phyloP scores from a whole-genome alignment of 2,797 vertebrate species.

The Brachyalestes nurse region DNA sequence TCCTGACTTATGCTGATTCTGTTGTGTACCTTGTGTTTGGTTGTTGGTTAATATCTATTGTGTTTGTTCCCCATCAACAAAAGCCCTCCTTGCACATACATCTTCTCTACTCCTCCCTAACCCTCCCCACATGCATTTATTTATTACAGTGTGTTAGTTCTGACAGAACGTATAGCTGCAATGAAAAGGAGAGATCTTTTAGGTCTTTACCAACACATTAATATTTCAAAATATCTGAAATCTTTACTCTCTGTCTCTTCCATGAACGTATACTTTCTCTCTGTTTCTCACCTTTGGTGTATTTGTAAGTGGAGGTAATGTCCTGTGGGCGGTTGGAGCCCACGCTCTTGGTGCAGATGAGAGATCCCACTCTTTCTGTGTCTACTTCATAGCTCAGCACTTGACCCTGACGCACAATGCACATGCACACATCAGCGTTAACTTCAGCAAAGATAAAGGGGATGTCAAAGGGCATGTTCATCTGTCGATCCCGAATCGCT shows the following conservation, averaged over 20 bases:
- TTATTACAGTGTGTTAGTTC: constrained; percentile 47
- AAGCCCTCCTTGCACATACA: too few species aligned
- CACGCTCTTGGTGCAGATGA: constrained; percentile 91
- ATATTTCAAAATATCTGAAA: not conserved
- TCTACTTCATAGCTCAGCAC: constrained; percentile 77
- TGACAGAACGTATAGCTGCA: constrained; percentile 60
- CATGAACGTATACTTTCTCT: not conserved
- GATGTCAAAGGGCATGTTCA: constrained; percentile 81
- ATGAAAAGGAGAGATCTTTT: not conserved
- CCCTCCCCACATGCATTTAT: too few species aligned
- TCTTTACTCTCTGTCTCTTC: not conserved
- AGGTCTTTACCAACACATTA: not conserved
- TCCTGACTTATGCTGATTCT: too few species aligned
- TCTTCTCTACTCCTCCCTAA: too few species aligned
- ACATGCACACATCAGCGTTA: constrained; percentile 83
- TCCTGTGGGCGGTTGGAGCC: constrained; percentile 76
- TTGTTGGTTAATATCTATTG: too few species aligned
- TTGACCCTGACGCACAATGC: constrained; percentile 71
- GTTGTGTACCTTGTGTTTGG: too few species aligned
- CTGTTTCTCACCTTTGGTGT: constrained; percentile 68
- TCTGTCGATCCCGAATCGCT: constrained; percentile 81
- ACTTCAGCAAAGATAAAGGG: constrained; percentile 90
- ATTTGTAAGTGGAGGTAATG: constrained; percentile 88
- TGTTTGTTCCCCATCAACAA: too few species aligned
- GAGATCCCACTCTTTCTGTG: constrained; percentile 78